Evolutionary conservation across 2,797 vertebrate genomes (phyloP).

Genomic region (Phrynocephalus guinanensis): DNA sequence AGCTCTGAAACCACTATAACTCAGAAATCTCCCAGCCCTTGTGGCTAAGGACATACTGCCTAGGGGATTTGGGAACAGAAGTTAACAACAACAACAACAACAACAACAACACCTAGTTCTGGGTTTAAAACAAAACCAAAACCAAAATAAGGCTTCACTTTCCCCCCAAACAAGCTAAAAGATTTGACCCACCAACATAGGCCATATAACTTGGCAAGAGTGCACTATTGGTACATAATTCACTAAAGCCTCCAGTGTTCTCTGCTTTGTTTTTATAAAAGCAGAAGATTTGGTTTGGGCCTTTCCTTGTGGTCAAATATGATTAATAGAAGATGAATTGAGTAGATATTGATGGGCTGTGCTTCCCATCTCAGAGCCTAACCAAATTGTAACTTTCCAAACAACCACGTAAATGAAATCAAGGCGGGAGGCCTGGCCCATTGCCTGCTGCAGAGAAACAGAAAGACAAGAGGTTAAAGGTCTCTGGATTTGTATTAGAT

Average conservation of each 20-base stretch:
- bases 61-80: no score
- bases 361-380: conserved; percentile 52
- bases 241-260: neutral
- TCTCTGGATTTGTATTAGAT: conserved; percentile 21
- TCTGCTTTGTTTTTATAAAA: conserved; percentile 11
- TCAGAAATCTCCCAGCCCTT: no score
- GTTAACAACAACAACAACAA: neutral
- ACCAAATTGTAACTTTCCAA: conserved; percentile 68
- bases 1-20: no score
- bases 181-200: neutral
- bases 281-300: conserved; percentile 42
- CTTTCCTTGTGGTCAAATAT: conserved; percentile 62
- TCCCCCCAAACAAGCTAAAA: neutral
- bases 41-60: no score
- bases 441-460: conserved; percentile 25
- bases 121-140: neutral
- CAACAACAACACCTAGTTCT: neutral
- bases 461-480: conserved; percentile 22
- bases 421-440: conserved; percentile 59
- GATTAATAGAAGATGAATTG: conserved; percentile 63
- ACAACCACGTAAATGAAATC: conserved; percentile 60
- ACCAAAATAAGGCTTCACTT: neutral
- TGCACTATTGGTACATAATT: neutral
- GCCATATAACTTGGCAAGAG: neutral
- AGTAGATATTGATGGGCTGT: conserved; percentile 56